phyloP scores from a whole-genome alignment of 2,888 invertebrate genomes.

The Patella ulyssiponensis region DNA sequence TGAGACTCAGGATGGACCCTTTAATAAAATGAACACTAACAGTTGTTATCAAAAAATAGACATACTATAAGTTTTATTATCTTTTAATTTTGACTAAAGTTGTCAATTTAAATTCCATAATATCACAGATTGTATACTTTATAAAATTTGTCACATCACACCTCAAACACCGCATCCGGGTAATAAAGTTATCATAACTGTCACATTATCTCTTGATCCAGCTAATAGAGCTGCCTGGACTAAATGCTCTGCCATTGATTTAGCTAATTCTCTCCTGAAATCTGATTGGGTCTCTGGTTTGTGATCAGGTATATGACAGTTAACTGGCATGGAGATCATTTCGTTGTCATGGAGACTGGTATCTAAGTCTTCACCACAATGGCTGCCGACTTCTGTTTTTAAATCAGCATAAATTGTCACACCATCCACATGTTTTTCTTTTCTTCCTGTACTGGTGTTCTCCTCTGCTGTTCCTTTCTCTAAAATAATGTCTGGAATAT shows the following conservation, averaged over 20 bases:
- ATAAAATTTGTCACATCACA: too few species aligned
- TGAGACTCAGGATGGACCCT: too few species aligned
- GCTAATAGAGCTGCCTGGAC: slow-evolving; percentile 69
- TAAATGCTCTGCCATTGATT: slow-evolving; percentile 64
- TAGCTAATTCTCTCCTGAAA: slow-evolving; percentile 53
- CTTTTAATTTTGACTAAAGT: too few species aligned
- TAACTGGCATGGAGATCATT: slow-evolving; percentile 46
- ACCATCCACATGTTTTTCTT: slow-evolving; percentile 32
- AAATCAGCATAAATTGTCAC: slow-evolving; percentile 37
- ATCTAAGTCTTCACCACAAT: slow-evolving; percentile 39
- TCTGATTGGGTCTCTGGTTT: slow-evolving; percentile 50
- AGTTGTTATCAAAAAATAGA: too few species aligned
- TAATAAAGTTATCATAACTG: slow-evolving; percentile 65
- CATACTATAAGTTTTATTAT: too few species aligned
- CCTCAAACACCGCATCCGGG: slow-evolving; percentile 61
- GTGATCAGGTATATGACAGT: slow-evolving; percentile 47
- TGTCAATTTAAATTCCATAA: too few species aligned
- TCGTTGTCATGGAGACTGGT: slow-evolving; percentile 50
- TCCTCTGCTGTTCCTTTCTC: not conserved
- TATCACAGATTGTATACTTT: too few species aligned
- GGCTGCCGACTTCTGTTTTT: slow-evolving; percentile 53
- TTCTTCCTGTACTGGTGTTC: not conserved
- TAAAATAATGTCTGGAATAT: not conserved
- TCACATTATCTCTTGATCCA: slow-evolving; percentile 67
- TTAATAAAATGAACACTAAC: too few species aligned